Evolutionary conservation across 1,140 invertebrate species (phyloP), one percentile per base, ranked within the genome.

Genomic region (Ditylenchus dipsaci): DNA sequence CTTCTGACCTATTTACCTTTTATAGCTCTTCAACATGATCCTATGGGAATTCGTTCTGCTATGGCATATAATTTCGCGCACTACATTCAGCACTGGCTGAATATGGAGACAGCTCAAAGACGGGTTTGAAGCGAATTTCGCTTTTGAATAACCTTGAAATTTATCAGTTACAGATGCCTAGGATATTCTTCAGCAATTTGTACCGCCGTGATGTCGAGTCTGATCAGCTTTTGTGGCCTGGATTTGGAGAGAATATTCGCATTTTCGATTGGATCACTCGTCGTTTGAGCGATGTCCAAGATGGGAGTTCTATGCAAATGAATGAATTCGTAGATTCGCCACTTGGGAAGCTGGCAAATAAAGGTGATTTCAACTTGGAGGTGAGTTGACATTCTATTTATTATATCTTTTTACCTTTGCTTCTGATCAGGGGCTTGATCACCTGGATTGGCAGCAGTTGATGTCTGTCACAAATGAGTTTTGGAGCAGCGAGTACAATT

Each of bases 21-120:
- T 53, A 5, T 86, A 89, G 1, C 8, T 53, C n/a, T 53, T 19
- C 95, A 97, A 93, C 90, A 97, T 83, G 95, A 98, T 87, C 95
- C 95, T 27, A 96, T 98, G 85, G 95, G 94, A 0, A 98, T 98
- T 94, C 86, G 94, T 49, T 93, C 95, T 38, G 97, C 97, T 88
- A 95, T 97, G 80, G 94, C 94, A 1, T 97, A 98, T 87, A 97
- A 97, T 84, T 96, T 97, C 82, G 93, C 93, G 7, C 86, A 95
- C 73, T 97, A 97, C 83, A 86, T 97, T 7, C 82, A 88, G n/a
- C 95, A 97, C 80, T 97, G 95, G 94, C 85, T 97, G 8, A 43
- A 27, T 9, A 42, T 71, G 88, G 84, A 74, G 45, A 21, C 53
- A 21, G 13, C 1, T n/a, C 23, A 30, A n/a, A 30, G 27, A 15